Base-by-base conservation (phyloP, 2,113 vertebrate genomes). In the Melanerpes formicivorus region DNA sequence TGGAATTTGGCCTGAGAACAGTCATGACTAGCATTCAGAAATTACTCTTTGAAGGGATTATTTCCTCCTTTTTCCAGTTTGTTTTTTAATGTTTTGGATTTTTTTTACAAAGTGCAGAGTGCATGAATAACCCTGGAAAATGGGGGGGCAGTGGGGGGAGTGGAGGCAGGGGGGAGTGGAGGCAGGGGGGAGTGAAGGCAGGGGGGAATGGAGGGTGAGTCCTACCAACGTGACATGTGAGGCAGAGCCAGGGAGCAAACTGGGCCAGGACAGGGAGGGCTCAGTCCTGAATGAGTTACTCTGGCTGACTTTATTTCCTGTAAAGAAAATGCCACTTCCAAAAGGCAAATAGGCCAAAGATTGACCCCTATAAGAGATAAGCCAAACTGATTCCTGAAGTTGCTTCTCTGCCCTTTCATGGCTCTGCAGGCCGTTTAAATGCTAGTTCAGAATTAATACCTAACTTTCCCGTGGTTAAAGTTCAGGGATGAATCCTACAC, bases 221-320 rank as follows among this genome's bases (percentile, higher is more conserved):
- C 73, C 80, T 76, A 12, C 44, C 2, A 2, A 80, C 1, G 1
- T 1, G 2, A 56, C 27, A 81, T 87, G 3, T 2, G 3, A 77
- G 19, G 32, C 32, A 79, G 40, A 75, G 37, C 17, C 56, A 66
- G 37, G 26, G 27, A 58, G 26, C 21, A 88, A 59, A 64, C 27
- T 18, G 69, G 44, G 54, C 40, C 3, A 23, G 29, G 29, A 54
- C 32, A 58, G 11, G 18, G 14, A 15, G 48, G 16, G 32, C 54
- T 81, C 25, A 26, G 14, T 15, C 40, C 34, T 40, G 22, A 80
- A 12, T 4, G 10, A 70, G 27, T 26, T 84, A 8, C n/a, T 92
- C 78, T 81, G 14, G 27, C 18, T 29, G 40, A 22, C 37, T 78
- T 34, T 54, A 21, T 42, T 77, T 71, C 71, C 3, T 3, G 23